Conservation (phyloP, 1,140 invertebrate species). For the Heliconius himera region DNA sequence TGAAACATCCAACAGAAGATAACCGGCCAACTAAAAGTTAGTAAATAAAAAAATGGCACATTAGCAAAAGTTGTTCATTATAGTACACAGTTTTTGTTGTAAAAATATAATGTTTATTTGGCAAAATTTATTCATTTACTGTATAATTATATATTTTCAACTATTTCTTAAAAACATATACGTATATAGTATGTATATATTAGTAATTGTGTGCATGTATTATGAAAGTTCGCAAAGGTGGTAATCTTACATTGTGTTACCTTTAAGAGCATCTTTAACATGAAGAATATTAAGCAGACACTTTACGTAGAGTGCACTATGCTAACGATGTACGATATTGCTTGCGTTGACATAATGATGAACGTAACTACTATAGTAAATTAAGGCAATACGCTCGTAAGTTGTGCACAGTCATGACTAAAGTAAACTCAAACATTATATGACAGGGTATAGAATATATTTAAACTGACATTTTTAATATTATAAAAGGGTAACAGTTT, state of each 20-base stretch:
- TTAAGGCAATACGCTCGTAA: conserved; percentile 7
- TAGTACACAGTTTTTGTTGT: too few species aligned
- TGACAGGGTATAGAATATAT: not conserved
- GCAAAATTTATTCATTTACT: too few species aligned
- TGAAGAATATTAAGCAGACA: conserved; percentile 33
- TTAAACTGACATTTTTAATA: not conserved
- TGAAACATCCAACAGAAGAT: too few species aligned
- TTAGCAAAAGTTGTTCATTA: too few species aligned
- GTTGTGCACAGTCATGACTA: not conserved
- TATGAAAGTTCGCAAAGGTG: conserved; percentile 17
- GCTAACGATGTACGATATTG: conserved; percentile 27
- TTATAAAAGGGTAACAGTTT: too few species aligned
- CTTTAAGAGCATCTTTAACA: conserved; percentile 27
- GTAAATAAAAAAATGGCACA: too few species aligned
- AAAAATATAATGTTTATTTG: too few species aligned
- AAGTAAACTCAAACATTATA: not conserved
- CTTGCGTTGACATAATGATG: conserved; percentile 30
- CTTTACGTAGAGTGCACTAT: conserved; percentile 34
- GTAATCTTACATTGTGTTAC: conserved; percentile 15
- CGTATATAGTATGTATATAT: not conserved
- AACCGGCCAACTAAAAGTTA: too few species aligned
- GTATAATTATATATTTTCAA: too few species aligned
- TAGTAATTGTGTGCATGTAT: not conserved
- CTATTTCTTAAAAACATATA: too few species aligned
- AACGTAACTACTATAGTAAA: conserved; percentile 16